These are phyloP conservation scores for Harpagus bidentatus DNA, from an alignment of 2,113 vertebrate genomes.

Conservation along the genomic window DNA sequence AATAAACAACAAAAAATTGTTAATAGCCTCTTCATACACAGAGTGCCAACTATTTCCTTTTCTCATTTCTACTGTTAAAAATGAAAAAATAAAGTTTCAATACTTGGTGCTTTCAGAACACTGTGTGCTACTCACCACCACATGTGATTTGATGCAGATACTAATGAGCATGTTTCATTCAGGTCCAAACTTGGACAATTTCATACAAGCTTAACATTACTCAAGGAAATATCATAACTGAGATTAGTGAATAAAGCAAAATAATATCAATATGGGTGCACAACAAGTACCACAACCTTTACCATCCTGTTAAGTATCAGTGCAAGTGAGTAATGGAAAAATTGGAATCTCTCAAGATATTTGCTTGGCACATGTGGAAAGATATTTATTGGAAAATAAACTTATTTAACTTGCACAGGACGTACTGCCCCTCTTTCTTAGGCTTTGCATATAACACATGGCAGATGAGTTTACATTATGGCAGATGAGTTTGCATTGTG, in stretches of 20 bases:
- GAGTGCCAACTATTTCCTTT: not conserved
- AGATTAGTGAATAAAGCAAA: not conserved
- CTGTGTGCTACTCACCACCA: not conserved
- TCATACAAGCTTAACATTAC: not conserved
- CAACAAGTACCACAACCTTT: not conserved
- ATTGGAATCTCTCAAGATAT: not conserved
- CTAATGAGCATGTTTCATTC: not conserved
- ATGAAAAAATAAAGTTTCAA: not conserved
- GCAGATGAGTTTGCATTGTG: not conserved
- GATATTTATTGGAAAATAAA: not conserved
- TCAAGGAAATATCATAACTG: not conserved
- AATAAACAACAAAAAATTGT: not conserved
- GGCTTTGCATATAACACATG: not conserved
- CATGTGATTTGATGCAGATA: not conserved
- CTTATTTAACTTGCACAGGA: constrained; percentile 16
- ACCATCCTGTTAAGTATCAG: not conserved
- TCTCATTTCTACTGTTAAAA: not conserved
- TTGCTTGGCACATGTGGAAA: not conserved
- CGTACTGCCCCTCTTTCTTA: not conserved
- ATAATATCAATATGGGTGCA: not conserved
- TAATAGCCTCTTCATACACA: not conserved
- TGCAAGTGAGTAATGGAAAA: not conserved
- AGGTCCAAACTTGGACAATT: not conserved
- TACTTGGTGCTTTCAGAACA: not conserved
- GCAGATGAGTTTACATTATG: not conserved